These are phyloP conservation scores for Darevskia mixta DNA, from an alignment of 2,797 vertebrate species.

Conservation along the genomic window DNA sequence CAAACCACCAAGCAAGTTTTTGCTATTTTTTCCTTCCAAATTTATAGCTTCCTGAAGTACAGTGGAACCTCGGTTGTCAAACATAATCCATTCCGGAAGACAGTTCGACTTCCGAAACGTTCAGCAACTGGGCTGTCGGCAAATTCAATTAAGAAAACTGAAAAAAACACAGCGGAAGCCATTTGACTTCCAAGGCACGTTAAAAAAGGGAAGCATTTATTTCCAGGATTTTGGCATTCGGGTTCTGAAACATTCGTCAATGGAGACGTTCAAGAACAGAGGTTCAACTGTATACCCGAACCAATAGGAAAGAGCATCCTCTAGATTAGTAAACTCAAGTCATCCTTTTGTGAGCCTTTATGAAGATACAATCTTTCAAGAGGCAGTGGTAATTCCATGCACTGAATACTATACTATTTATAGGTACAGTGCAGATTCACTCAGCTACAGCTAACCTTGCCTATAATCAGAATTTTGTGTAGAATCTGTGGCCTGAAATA, in stretches of 20 bases:
- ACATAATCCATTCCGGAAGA: no score
- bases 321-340: slow-evolving; percentile 9
- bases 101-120: no score
- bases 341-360: not conserved
- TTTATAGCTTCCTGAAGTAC: slow-evolving; percentile 9
- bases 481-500: not conserved
- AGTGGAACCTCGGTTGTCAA: no score
- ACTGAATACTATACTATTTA: not conserved
- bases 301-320: slow-evolving; percentile 6
- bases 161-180: no score
- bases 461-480: not conserved
- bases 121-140: no score
- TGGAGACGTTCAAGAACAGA: no score
- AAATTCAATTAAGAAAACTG: no score
- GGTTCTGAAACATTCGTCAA: no score
- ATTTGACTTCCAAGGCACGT: no score
- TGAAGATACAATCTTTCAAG: not conserved
- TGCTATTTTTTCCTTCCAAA: not conserved
- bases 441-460: not conserved
- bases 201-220: no score
- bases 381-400: slow-evolving; percentile 3
- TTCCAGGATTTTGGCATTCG: no score
- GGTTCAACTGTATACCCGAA: not conserved
- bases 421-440: not conserved
- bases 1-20: slow-evolving; percentile 7